phyloP scores from a whole-genome alignment of 2,113 vertebrate genomes.

The Corythornis madagascariensis region DNA sequence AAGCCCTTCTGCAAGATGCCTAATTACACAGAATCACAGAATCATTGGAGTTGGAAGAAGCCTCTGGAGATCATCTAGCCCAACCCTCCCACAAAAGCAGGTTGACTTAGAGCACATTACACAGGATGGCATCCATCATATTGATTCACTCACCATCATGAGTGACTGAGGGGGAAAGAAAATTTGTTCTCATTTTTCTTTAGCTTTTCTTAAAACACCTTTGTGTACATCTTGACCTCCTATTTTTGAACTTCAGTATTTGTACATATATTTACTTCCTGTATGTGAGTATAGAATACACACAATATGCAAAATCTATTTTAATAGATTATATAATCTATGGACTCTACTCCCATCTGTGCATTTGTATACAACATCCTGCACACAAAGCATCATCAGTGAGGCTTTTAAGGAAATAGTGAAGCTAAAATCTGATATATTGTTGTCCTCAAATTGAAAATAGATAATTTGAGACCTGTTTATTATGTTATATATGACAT shows the following conservation, averaged over 20 bases:
- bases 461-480: not conserved
- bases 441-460: not conserved
- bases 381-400: not conserved
- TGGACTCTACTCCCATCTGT: not conserved
- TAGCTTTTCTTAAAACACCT: not conserved
- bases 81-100: no score
- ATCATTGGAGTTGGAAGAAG: no score
- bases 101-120: no score
- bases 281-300: no score
- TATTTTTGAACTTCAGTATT: not conserved
- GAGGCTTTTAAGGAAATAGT: not conserved
- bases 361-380: not conserved
- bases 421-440: not conserved
- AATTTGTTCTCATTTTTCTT: not conserved
- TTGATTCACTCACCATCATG: not conserved
- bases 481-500: not conserved
- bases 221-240: not conserved
- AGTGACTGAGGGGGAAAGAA: not conserved
- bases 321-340: not conserved
- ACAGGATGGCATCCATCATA: no score
- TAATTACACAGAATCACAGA: not conserved
- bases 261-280: not conserved
- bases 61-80: no score
- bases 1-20: not conserved
- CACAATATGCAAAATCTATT: no score